Evolutionary conservation across 1,140 invertebrate species (phyloP).

Genomic region (Eriosoma lanigerum): DNA sequence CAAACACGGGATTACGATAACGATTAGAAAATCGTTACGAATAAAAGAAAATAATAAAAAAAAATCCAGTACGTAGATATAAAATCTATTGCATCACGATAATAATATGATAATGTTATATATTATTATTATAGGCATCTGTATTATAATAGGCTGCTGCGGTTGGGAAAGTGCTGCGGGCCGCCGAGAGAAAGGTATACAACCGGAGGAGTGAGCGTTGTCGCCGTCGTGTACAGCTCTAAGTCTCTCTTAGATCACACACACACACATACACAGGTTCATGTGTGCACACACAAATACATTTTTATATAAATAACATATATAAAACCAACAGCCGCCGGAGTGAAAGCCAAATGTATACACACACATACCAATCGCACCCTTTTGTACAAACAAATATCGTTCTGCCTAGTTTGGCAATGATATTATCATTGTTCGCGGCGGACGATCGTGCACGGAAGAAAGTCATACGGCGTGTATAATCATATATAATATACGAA

Average conservation of each 20-base stretch:
- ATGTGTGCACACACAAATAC: too few relatives aligned
- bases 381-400: constrained; percentile 45
- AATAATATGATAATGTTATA: neutral
- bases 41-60: too few relatives aligned
- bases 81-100: neutral
- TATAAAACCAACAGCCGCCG: too few relatives aligned
- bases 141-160: too few relatives aligned
- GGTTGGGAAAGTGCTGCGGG: constrained; percentile 25
- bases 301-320: too few relatives aligned
- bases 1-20: too few relatives aligned
- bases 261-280: neutral
- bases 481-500: neutral
- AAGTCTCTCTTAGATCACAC: neutral
- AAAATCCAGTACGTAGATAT: neutral
- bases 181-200: constrained; percentile 18
- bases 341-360: constrained; percentile 4
- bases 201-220: constrained; percentile 16
- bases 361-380: constrained; percentile 2
- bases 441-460: constrained; percentile 33
- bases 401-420: constrained; percentile 50
- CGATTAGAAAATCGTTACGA: too few relatives aligned
- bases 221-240: neutral
- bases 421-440: constrained; percentile 47
- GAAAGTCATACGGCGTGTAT: constrained; percentile 16
- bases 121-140: too few relatives aligned